Percentiles rank a stretch among this genome's conserved stretches.
phyloP scores from a whole-genome alignment of 2,888 invertebrate species.

The Ophioninae sp. region DNA sequence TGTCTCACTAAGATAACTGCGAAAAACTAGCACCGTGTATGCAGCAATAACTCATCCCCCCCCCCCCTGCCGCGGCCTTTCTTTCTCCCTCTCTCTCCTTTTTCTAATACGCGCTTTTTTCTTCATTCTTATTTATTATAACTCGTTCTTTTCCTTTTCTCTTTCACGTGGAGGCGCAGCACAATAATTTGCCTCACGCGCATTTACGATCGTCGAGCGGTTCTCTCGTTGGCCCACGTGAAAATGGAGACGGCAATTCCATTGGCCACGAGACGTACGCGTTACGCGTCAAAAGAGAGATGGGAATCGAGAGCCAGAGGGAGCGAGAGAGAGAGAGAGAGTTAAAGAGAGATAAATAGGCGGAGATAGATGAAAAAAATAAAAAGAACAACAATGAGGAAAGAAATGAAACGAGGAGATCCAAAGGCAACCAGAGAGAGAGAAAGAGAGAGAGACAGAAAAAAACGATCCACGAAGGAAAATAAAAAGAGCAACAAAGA shows the following conservation, averaged over 20 bases:
- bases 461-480: too few relatives aligned
- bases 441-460: too few relatives aligned
- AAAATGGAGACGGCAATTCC: conserved; percentile 51
- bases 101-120: conserved; percentile 12
- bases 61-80: too few relatives aligned
- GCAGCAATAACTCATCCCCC: conserved; percentile 2
- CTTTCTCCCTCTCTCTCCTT: conserved; percentile 5
- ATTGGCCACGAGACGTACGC: conserved; percentile 55
- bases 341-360: not conserved
- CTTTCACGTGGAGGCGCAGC: conserved; percentile 52
- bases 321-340: conserved; percentile 36
- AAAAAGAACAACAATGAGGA: too few relatives aligned
- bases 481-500: too few relatives aligned
- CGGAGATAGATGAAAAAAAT: too few relatives aligned
- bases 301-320: conserved; percentile 41
- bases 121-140: conserved; percentile 26
- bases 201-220: conserved; percentile 61
- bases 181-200: conserved; percentile 58
- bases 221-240: conserved; percentile 60
- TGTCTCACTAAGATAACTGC: conserved; percentile 7
- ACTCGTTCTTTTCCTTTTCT: conserved; percentile 4
- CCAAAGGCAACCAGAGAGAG: too few relatives aligned
- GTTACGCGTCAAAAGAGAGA: conserved; percentile 53
- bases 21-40: conserved; percentile 17
- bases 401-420: too few relatives aligned